Evolutionary conservation across 2,888 invertebrate genomes (phyloP), one percentile per base, ranked within the genome.

Genomic region (Troides aeacus): DNA sequence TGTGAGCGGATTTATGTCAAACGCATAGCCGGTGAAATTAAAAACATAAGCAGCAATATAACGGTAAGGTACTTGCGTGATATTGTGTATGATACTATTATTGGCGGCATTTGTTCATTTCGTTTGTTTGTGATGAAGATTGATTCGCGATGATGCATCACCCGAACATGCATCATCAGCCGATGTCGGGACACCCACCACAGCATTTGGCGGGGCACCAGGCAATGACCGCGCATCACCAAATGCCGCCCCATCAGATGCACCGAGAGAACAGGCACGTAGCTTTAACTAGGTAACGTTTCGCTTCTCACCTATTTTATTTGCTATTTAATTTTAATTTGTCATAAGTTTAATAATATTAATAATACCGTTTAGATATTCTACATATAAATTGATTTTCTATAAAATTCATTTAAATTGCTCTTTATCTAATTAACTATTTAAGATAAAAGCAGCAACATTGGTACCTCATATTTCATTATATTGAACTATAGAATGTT

Each of bases 191-290:
- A 77, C 93, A 92, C 80, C 93, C 92, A 79, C 87, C 90, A 74
- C 93, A 92, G 80, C 92, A 92, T 83, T 81, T 92, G 82, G 84
- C 85, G 71, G 88, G 86, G 70, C 92, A 90, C 81, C 91, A 91
- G 78, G 87, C 84, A 56, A 86, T 92, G 85, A 86, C 91, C 73
- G 81, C 79, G 46, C 95, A 95, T 87, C 95, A 95, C 86, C 78
- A 79, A 72, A 93, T 94, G 86, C 93, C 94, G 83, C 94, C 94
- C 80, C 94, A 94, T 86, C 94, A 94, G 80, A 93, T 95, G 88
- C 94, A 94, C 81, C 88, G 95, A 85, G 95, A 95, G 92, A 92
- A 91, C 90, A 92, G 92, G 92, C 92, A 92, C 89, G 92, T 92
- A 88, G 87, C 91, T 79, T 77, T 92, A 72, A 89, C 90, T 90